phyloP scores from a whole-genome alignment of 2,888 invertebrate species.

The Ctenicera cuprea region DNA sequence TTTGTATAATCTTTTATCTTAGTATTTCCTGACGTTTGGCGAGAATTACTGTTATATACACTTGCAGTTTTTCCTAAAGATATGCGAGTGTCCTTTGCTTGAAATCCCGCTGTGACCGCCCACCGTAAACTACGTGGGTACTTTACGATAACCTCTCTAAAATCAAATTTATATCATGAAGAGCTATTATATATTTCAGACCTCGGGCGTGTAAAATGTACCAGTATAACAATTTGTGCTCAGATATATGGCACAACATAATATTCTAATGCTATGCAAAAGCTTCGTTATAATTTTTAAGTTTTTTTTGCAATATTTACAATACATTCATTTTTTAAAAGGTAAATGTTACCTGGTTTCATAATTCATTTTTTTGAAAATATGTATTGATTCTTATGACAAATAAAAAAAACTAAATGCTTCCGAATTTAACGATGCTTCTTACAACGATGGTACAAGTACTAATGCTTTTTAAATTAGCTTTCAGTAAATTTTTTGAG shows the following conservation, averaged over 20 bases:
- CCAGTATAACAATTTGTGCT: constrained; percentile 27
- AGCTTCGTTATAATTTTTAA: constrained; percentile 12
- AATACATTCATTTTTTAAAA: constrained; percentile 12
- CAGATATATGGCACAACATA: constrained; percentile 23
- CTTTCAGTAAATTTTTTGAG: constrained; percentile 29
- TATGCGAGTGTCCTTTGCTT: constrained; percentile 28
- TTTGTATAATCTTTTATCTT: neutral
- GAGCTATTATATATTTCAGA: constrained; percentile 46
- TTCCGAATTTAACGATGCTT: constrained; percentile 32
- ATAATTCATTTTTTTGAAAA: neutral
- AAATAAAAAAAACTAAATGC: constrained; percentile 2
- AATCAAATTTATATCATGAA: constrained; percentile 56
- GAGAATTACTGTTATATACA: constrained; percentile 26
- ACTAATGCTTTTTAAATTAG: constrained; percentile 46
- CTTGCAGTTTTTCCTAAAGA: constrained; percentile 30
- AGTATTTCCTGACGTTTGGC: neutral
- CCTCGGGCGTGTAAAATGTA: constrained; percentile 30
- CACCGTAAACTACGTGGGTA: constrained; percentile 54
- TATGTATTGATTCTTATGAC: neutral
- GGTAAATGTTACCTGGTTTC: neutral
- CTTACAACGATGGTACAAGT: too few relatives aligned
- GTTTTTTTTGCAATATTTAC: constrained; percentile 11
- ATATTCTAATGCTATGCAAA: constrained; percentile 20
- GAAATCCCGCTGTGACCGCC: constrained; percentile 53
- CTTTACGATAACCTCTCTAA: constrained; percentile 55